Evolutionary conservation across 2,113 vertebrate species (phyloP).

Genomic region (Cavia aperea): DNA sequence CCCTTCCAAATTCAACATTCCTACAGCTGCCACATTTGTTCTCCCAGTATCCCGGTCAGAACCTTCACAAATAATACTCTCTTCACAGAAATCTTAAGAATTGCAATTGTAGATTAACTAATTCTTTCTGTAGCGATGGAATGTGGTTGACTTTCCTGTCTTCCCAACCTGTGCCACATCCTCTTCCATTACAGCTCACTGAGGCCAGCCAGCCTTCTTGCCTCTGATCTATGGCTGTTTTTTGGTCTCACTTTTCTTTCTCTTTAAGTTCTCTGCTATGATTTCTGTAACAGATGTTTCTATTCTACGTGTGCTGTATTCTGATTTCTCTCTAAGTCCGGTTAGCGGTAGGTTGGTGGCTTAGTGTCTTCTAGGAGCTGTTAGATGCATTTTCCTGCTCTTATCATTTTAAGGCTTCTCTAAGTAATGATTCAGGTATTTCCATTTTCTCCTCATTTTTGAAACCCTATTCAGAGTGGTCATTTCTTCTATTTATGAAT

Average conservation of each 20-base stretch:
- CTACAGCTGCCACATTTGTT: slow-evolving; percentile 64
- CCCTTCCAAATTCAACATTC: slow-evolving; percentile 57
- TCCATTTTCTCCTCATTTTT: neutral
- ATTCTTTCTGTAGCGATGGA: neutral
- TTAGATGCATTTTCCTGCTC: neutral
- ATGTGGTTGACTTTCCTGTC: too few relatives aligned
- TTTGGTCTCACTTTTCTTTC: neutral
- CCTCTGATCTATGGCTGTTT: neutral
- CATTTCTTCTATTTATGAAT: neutral
- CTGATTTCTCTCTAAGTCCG: neutral
- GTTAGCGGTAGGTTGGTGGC: neutral
- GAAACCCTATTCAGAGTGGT: neutral
- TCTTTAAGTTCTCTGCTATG: neutral
- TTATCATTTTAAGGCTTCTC: neutral
- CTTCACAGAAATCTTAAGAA: neutral
- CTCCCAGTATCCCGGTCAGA: slow-evolving; percentile 68
- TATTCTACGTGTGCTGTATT: neutral
- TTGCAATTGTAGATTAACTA: neutral
- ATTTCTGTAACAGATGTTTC: neutral
- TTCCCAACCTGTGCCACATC: too few relatives aligned
- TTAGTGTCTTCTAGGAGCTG: neutral
- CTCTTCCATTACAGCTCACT: neutral
- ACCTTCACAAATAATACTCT: neutral
- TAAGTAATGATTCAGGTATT: neutral
- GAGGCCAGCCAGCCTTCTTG: neutral